Conservation (phyloP, 2,797 vertebrate species). For the Pipistrellus pipistrellus region DNA sequence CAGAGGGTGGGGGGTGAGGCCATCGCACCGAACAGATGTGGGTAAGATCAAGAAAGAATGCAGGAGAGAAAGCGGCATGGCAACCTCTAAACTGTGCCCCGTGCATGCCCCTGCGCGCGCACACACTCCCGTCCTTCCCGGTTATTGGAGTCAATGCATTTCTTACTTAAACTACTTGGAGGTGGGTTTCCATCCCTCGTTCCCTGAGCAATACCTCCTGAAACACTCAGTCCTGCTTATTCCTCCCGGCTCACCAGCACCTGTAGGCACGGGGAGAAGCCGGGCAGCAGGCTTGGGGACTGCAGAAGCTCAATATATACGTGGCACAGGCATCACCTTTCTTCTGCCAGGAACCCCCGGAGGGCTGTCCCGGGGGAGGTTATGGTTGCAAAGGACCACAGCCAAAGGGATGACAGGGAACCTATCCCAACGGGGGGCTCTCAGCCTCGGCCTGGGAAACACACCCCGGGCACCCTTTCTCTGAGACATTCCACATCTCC, state of each 20-base stretch:
- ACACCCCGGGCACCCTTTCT: background rate
- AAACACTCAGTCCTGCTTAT: background rate
- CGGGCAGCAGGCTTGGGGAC: background rate
- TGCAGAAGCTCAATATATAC: background rate
- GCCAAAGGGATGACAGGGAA: background rate
- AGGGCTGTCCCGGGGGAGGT: background rate
- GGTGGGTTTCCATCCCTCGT: background rate
- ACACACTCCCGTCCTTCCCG: background rate
- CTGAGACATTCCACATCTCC: background rate
- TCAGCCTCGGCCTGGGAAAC: background rate
- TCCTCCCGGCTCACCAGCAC: background rate
- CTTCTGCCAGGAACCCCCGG: background rate
- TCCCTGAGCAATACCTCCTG: background rate
- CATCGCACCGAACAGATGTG: background rate
- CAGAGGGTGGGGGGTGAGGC: background rate
- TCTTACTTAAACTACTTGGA: background rate
- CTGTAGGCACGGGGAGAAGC: background rate
- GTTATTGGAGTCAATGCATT: background rate
- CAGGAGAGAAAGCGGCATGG: background rate
- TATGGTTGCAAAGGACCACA: background rate
- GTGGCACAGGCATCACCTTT: background rate
- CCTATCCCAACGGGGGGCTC: background rate
- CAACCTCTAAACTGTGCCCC: background rate
- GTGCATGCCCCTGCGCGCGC: fast-evolving
- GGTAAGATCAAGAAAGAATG: background rate